phyloP scores from a whole-genome alignment of 1,140 invertebrate species.

The Calosoma granatense region DNA sequence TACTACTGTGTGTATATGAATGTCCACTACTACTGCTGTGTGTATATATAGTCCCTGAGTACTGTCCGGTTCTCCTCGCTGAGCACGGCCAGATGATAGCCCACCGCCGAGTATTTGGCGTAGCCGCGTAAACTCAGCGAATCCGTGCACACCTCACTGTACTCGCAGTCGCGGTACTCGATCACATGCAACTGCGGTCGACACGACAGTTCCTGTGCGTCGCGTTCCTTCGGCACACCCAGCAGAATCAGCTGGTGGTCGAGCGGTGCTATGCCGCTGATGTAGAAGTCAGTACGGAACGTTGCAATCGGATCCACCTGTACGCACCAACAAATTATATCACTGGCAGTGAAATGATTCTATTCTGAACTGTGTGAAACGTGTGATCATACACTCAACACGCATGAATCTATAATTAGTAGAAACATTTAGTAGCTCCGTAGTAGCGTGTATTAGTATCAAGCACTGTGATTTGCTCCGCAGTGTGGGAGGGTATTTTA shows the following conservation, averaged over 20 bases:
- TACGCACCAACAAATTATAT: too few species aligned
- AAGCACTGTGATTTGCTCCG: too few species aligned
- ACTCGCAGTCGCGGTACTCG: constrained; percentile 54
- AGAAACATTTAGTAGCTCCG: too few species aligned
- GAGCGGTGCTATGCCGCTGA: constrained; percentile 84
- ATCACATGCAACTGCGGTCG: constrained; percentile 79
- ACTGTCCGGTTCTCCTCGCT: constrained; percentile 82
- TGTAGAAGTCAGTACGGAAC: constrained; percentile 83
- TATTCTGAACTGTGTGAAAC: too few species aligned
- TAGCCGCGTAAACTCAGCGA: constrained; percentile 67
- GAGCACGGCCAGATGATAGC: constrained; percentile 84
- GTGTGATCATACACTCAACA: too few species aligned
- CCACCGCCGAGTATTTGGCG: constrained; percentile 79
- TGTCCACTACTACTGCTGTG: too few species aligned
- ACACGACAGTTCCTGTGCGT: constrained; percentile 57
- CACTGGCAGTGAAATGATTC: too few species aligned
- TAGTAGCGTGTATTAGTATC: too few species aligned
- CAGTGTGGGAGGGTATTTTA: too few species aligned
- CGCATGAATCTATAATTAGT: too few species aligned
- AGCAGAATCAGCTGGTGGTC: constrained; percentile 70
- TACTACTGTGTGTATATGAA: too few species aligned
- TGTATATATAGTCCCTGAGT: too few species aligned
- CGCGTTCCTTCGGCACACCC: constrained; percentile 60
- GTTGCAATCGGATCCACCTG: constrained; percentile 55
- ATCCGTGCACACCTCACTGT: constrained; percentile 74